These are phyloP conservation scores for Myotis lucifugus DNA, from an alignment of 2,113 vertebrate genomes.

Conservation along the genomic window DNA sequence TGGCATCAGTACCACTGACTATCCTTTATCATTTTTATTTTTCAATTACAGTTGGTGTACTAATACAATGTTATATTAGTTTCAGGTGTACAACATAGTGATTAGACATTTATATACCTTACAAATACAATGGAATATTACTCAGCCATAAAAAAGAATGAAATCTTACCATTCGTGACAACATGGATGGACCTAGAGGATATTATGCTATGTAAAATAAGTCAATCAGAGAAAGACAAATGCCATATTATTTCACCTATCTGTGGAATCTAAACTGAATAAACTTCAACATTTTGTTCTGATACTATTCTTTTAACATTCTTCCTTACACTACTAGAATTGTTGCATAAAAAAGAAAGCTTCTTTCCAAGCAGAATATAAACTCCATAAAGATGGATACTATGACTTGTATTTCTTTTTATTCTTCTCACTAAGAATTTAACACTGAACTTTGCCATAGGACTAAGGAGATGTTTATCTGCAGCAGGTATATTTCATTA, in stretches of 20 bases:
- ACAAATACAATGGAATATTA: background rate
- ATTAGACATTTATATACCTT: background rate
- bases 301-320: slow-evolving; percentile 26
- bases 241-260: background rate
- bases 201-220: background rate
- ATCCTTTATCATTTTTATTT: background rate
- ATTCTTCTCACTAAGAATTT: slow-evolving; percentile 44
- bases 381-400: slow-evolving; percentile 1
- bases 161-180: background rate
- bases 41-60: background rate
- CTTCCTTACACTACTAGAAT: slow-evolving; percentile 28
- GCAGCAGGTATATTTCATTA: background rate
- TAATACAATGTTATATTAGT: background rate
- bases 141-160: background rate
- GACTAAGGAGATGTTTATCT: slow-evolving; percentile 50
- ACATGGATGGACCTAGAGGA: background rate
- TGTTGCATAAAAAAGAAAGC: background rate
- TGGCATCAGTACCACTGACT: background rate
- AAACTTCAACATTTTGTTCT: background rate
- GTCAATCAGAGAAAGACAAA: background rate
- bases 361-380: background rate
- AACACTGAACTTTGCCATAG: slow-evolving; percentile 15
- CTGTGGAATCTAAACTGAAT: background rate
- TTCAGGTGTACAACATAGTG: background rate
- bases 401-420: slow-evolving; percentile 27